Conservation (phyloP, 2,797 vertebrate species). For the Neopelma chrysocephalum region DNA sequence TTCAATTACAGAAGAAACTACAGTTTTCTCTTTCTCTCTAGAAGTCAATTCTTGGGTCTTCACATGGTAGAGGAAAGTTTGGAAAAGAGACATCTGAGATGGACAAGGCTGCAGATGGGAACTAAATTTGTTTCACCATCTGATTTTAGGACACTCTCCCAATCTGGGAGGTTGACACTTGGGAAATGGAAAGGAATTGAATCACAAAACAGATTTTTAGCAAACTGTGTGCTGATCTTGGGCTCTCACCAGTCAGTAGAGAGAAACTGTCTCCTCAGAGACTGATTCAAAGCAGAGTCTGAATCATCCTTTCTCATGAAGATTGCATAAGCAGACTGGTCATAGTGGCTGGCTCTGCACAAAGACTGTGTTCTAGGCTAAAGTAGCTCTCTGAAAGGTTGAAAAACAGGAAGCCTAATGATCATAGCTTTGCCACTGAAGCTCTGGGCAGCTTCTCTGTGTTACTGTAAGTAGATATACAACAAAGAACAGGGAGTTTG, state of each 20-base stretch:
- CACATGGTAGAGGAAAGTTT: neutral
- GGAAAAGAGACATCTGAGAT: neutral
- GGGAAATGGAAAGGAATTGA: neutral
- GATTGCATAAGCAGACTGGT: neutral
- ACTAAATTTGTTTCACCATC: conserved; percentile 22
- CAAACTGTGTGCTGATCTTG: neutral
- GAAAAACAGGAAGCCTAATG: neutral
- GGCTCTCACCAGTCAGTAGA: neutral
- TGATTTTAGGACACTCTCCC: conserved; percentile 6
- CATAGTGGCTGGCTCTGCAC: neutral
- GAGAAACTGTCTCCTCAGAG: neutral
- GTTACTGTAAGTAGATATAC: neutral
- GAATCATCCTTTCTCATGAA: neutral
- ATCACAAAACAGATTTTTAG: conserved; percentile 30
- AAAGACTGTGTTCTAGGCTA: neutral
- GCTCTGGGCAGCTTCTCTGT: neutral
- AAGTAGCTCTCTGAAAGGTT: neutral
- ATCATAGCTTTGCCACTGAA: neutral
- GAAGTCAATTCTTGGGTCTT: neutral
- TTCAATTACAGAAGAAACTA: neutral
- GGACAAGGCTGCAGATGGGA: neutral
- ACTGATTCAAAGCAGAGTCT: neutral
- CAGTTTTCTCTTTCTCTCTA: neutral
- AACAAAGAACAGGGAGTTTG: neutral
- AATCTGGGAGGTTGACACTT: neutral